phyloP scores from a whole-genome alignment of 2,888 invertebrate species.

The Eledone cirrhosa region DNA sequence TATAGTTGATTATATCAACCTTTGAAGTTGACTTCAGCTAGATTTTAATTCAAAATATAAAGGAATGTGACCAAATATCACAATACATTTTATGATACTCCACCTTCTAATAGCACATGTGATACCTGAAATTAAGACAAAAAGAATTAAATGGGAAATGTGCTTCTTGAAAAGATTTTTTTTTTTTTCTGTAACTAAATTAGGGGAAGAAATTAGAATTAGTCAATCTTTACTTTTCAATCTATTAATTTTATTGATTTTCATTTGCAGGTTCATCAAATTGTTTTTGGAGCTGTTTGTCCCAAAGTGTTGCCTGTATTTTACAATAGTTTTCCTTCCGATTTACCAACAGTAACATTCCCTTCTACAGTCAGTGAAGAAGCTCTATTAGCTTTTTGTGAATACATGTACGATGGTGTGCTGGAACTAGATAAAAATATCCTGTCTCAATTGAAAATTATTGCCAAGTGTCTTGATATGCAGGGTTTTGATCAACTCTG shows the following conservation, averaged over 20 bases:
- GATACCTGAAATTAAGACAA: too few relatives aligned
- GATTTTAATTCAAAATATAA: too few relatives aligned
- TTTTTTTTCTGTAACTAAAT: too few relatives aligned
- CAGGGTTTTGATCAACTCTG: conserved; percentile 15
- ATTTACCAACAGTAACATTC: conserved; percentile 7
- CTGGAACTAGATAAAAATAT: neutral
- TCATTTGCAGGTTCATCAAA: conserved; percentile 18
- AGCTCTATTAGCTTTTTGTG: conserved; percentile 3
- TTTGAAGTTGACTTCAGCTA: too few relatives aligned
- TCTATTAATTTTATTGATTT: neutral
- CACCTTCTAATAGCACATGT: too few relatives aligned
- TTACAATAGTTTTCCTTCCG: neutral
- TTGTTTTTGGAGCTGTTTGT: conserved; percentile 17
- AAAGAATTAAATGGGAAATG: too few relatives aligned
- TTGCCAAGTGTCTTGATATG: conserved; percentile 16
- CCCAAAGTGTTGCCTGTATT: conserved; percentile 22
- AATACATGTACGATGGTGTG: conserved; percentile 14
- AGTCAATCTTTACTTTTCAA: too few relatives aligned
- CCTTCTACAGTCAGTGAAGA: conserved; percentile 11
- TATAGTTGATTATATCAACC: too few relatives aligned
- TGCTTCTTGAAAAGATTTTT: too few relatives aligned
- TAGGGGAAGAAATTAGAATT: too few relatives aligned
- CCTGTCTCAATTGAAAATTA: conserved; percentile 1
- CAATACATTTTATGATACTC: too few relatives aligned
- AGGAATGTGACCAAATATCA: too few relatives aligned